Base-by-base conservation (phyloP, 2,113 vertebrate genomes). In the Setophaga coronata region DNA sequence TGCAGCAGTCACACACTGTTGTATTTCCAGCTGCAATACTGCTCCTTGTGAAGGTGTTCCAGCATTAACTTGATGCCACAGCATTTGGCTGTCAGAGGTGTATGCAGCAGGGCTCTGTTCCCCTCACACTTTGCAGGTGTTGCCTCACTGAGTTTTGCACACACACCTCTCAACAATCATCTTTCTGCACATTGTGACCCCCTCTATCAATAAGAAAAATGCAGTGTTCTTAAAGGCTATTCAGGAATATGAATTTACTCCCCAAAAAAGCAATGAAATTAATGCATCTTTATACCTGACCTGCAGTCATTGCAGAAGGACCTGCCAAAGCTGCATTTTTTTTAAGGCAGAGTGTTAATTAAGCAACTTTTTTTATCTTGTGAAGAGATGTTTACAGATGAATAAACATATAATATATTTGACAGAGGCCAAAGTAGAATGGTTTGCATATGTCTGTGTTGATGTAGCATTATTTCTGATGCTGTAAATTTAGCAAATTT, bases 341-440 rank as follows among this genome's bases (percentile, higher is more conserved):
- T 93, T 82, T 89, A 69, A 95, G 19, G 60, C 86, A 69, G 93
- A 96, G 94, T 96, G 91, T 97, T 97, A 97, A 94, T 31, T 58
- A 80, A 96, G 84, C 93, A 92, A 96, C 93, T 91, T 95, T 90
- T 97, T 97, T 96, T 95, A 95, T 93, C 94, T 93, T 97, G 81
- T 96, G 93, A 91, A 96, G 81, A 94, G 82, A 93, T 94, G 97
- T 98, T 98, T 98, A 98, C 97, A 98, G 92, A 96, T 96, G 90
- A 95, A 92, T 97, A 95, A 93, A 82, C 77, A 16, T 95, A 97
- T 95, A 97, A 97, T 98, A 96, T 97, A 97, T 96, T 95, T 24
- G 40, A 91, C 40, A 45, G 87, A 97, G 90, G 94, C 77, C 94
- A 72, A 91, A 95, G 91, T 84, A 83, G 86, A 90, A 88, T 48